phyloP scores from a whole-genome alignment of 2,888 invertebrate genomes.

The Hemithea aestivaria region DNA sequence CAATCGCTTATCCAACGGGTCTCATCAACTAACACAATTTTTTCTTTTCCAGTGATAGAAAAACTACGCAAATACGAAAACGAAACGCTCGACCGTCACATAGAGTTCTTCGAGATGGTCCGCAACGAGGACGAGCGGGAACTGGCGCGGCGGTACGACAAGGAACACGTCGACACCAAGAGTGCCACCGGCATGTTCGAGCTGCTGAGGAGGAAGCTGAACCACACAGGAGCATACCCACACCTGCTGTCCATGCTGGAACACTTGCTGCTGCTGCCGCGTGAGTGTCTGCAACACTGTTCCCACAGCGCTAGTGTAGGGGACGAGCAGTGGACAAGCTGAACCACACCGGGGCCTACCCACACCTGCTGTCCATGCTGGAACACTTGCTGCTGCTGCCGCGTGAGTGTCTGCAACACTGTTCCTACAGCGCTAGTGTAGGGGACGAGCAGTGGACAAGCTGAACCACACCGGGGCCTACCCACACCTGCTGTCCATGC shows the following conservation, averaged over 20 bases:
- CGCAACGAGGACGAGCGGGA: constrained; percentile 98
- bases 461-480: constrained; percentile 95
- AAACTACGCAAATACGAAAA: constrained; percentile 95
- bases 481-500: constrained; percentile 92
- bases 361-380: constrained; percentile 93
- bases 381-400: constrained; percentile 93
- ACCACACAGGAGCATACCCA: constrained; percentile 95
- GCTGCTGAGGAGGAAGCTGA: constrained; percentile 90
- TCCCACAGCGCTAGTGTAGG: no score
- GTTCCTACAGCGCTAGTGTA: no score
- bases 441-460: no score
- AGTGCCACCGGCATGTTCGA: constrained; percentile 97
- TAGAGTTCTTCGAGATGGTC: constrained; percentile 99
- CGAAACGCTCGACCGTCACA: constrained; percentile 95
- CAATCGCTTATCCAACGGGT: no score
- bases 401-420: constrained; percentile 33
- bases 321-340: no score
- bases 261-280: constrained; percentile 90
- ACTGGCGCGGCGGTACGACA: constrained; percentile 92
- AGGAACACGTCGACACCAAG: constrained; percentile 95
- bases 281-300: constrained; percentile 35
- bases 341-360: constrained; percentile 94
- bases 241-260: constrained; percentile 94
- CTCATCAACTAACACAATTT: no score
- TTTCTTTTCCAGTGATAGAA: constrained; percentile 89